Percentiles rank a stretch among this genome's conserved stretches.
Conservation (phyloP, 1,140 invertebrate species). For the Habropoda laboriosa region DNA sequence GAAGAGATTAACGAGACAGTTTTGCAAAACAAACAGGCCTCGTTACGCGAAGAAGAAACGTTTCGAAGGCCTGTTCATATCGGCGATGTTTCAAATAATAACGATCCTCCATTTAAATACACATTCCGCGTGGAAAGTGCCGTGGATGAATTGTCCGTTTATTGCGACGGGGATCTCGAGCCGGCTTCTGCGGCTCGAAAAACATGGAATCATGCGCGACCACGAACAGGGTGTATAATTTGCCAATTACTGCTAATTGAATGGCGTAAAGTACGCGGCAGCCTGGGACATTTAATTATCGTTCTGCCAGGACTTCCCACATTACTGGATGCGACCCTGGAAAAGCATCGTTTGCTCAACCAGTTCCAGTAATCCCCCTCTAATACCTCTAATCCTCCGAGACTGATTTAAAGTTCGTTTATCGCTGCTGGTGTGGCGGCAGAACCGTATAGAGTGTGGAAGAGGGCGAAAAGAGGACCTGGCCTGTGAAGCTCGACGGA, state of each 20-base stretch:
- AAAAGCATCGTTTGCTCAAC: not conserved
- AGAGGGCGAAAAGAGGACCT: not conserved
- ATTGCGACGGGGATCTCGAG: not conserved
- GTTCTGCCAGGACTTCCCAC: conserved; percentile 51
- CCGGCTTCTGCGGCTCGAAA: not conserved
- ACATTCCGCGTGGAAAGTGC: not conserved
- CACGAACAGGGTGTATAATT: conserved; percentile 46
- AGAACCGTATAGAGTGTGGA: too few species aligned
- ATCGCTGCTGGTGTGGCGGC: too few species aligned
- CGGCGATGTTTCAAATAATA: too few species aligned
- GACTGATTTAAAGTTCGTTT: conserved; percentile 61
- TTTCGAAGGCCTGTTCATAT: too few species aligned
- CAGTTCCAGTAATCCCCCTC: conserved; percentile 40
- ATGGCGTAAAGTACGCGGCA: conserved; percentile 38
- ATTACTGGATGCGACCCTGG: conserved; percentile 47
- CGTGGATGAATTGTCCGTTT: not conserved
- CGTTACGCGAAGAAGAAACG: too few species aligned
- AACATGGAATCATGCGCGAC: conserved; percentile 10
- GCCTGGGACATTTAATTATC: conserved; percentile 53
- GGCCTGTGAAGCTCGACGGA: not conserved
- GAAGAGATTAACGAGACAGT: too few species aligned
- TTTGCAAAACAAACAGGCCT: too few species aligned
- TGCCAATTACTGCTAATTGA: conserved; percentile 66
- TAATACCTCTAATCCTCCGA: conserved; percentile 44
- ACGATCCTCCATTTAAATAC: not conserved